Base-by-base conservation (phyloP, 2,113 vertebrate species). In the Mormyrus iriodes region DNA sequence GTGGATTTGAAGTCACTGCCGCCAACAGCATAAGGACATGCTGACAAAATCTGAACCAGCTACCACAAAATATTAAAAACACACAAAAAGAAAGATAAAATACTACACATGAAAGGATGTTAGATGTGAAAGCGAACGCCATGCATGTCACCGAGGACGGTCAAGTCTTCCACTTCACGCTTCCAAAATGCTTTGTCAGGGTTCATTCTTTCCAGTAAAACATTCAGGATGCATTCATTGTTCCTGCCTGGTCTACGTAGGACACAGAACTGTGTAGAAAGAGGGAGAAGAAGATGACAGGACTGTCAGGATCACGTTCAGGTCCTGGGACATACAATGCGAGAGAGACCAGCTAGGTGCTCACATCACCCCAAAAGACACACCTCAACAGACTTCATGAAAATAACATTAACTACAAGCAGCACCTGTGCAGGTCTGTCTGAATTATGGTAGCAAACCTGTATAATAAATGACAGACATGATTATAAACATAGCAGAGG, bases 181-280 rank as follows among this genome's bases (percentile, higher is more conserved):
- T 51, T 85, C 48, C 46, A 51, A 85, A 85, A 51, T 15, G 83
- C 48, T 85, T 85, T 35, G 48, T 31, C 49, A 35, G 31, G 10
- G 51, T 10, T 52, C 27, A 35, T 6, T 31, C 51, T 48, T 24
- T 86, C 85, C 85, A 27, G n/a, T 53, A n/a, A n/a, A 24, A 48
- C 5, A 15, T 35, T 52, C 46, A 19, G 49, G 85, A 86, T 12
- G 44, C 46, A 35, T 17, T 53, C 48, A n/a, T 3, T 53, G 49
- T 39, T 86, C 49, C 51, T 5, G 24, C 51, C 51, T 55, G 51
- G 61, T 90, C 92, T 95, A 96, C 88, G 96, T 96, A 12, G 96
- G 96, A 92, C 96, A 96, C 42, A 96, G 93, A 88, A 96, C 96
- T 96, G 95, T n/a, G 65, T 88, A 86, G 85, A 89, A 17, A 88